Conservation (phyloP, 2,113 vertebrate genomes). For the Danionella cerebrum region DNA sequence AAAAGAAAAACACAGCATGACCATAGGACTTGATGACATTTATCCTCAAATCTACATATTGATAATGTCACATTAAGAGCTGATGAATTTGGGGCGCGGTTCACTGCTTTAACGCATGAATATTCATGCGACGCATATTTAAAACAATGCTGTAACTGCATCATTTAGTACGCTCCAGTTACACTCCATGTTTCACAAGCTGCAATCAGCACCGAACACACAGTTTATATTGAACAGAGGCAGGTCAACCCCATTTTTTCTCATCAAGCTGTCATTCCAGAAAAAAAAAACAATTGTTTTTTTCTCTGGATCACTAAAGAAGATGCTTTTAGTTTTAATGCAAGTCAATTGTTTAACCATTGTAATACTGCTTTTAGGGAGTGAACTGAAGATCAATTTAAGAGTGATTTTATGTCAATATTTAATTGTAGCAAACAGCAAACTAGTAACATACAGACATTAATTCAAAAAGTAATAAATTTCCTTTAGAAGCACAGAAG, state of each 20-base stretch:
- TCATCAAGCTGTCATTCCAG: neutral
- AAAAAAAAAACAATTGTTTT: no score
- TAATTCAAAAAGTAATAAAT: neutral
- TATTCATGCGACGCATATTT: constrained; percentile 4
- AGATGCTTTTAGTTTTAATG: no score
- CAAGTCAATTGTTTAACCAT: no score
- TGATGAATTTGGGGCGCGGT: neutral
- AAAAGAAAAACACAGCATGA: neutral
- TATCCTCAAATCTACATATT: constrained; percentile 2
- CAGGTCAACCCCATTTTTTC: neutral
- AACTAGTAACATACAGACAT: no score
- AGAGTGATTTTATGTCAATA: neutral
- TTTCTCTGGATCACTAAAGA: neutral
- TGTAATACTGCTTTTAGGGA: neutral
- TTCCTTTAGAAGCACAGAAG: neutral
- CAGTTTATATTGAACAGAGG: neutral
- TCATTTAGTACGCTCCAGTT: constrained; percentile 14
- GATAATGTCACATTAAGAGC: constrained; percentile 11
- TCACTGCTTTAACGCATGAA: neutral
- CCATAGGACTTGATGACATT: neutral
- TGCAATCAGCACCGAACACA: neutral
- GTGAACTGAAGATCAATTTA: no score
- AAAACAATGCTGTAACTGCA: neutral
- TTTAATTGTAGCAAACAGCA: neutral
- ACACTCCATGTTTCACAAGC: neutral